Evolutionary conservation across 2,113 vertebrate genomes (phyloP), one percentile per base, ranked within the genome.

Genomic region (Gallinago media): DNA sequence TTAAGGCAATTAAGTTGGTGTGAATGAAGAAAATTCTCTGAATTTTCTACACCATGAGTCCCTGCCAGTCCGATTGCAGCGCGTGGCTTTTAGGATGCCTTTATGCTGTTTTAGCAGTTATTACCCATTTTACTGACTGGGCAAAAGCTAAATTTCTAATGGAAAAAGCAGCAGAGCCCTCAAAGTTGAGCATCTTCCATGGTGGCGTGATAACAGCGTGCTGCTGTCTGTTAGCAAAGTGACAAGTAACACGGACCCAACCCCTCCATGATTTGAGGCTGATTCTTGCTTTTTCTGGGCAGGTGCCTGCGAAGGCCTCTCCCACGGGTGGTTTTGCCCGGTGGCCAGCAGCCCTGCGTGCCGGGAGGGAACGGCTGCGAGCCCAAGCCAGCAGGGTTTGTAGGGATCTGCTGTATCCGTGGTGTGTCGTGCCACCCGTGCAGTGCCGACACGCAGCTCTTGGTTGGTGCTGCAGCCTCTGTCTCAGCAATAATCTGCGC

Each of bases 141-240:
- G 23, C 59, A 25, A 8, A 31, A 56, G 50, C 46, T 71, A 6
- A 4, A 2, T 20, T 22, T 40, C 34, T 7, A 1, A 5, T 1
- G 5, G 82, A 25, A 54, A 46, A 31, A 4, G 1, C 29, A 27
- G 50, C 82, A 26, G 19, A 83, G 34, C 49, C 47, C 9, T 9
- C 27, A 1, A 0, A 0, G 25, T 66, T 66, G 34, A 4, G 4
- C 38, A 1, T 0, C 61, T 31, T 20, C 36, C 58, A 15, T 1
- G 3, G 74, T 3, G 0, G 2, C 0, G 1, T 1, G 70, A 2
- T 9, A 3, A 2, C 68, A 1, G 20, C 0, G 2, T 15, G 32
- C 9, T 13, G 32, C 13, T 20, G 13, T 16, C n/a, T 20, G 32
- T 6, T 12, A 49, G 2, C 29, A 25, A 27, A 56, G 61, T 0